Conservation (phyloP, 1,140 invertebrate genomes). For the Drosophila murphyi region DNA sequence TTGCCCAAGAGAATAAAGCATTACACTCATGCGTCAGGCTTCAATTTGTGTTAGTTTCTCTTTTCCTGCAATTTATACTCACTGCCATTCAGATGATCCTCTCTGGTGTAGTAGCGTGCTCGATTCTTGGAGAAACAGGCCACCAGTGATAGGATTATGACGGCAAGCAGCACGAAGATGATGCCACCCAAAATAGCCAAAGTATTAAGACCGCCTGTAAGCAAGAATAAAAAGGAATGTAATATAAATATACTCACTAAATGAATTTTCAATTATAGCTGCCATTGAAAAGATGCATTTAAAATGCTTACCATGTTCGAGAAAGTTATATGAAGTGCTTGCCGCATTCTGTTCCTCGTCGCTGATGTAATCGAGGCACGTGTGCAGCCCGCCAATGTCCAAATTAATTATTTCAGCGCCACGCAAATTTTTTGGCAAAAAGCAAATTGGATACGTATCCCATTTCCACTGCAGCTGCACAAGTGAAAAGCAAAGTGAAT, state of each 20-base stretch:
- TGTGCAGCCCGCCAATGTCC: conserved; percentile 73
- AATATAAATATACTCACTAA: too few species aligned
- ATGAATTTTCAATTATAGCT: neutral
- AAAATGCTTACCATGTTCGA: conserved; percentile 71
- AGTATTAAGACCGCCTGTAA: conserved; percentile 81
- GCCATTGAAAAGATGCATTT: neutral
- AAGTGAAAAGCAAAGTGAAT: conserved; percentile 12
- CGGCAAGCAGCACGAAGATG: conserved; percentile 81
- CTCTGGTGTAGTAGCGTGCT: conserved; percentile 89
- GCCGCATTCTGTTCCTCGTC: conserved; percentile 84
- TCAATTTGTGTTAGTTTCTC: conserved; percentile 5
- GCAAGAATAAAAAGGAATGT: neutral
- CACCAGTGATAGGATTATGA: conserved; percentile 84
- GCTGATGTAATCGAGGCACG: conserved; percentile 80
- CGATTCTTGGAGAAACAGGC: conserved; percentile 87
- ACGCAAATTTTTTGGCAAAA: conserved; percentile 78
- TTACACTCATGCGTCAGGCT: conserved; percentile 15
- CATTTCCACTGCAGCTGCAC: conserved; percentile 77
- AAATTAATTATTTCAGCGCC: conserved; percentile 83
- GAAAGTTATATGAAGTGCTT: conserved; percentile 84
- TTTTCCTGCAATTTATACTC: conserved; percentile 38
- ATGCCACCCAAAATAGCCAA: conserved; percentile 83
- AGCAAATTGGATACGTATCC: conserved; percentile 84
- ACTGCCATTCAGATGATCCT: conserved; percentile 86
- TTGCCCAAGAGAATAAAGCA: conserved; percentile 43